Base-by-base conservation (phyloP, 1,140 invertebrate species). In the Araneus ventricosus region DNA sequence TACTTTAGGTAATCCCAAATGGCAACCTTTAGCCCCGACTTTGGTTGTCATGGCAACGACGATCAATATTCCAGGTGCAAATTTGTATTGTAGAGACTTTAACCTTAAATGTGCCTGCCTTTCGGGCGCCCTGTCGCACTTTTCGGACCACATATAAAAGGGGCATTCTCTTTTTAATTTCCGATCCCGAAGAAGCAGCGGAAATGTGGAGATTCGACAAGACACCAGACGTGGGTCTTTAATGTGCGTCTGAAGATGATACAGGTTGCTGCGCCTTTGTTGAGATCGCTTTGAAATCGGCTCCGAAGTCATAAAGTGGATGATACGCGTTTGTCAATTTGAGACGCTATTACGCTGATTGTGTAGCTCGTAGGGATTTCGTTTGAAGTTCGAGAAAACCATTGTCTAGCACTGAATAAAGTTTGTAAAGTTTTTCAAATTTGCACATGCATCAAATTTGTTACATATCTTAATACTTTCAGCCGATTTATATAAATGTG, bases 11-110 rank as follows among this genome's bases (percentile, higher is more conserved):
- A 92, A 92, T 92, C 91, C 91, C 91, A 92, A 92, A 87, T 87
- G 91, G 91, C 91, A 92, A 92, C 91, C 91, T 92, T 92, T 92
- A 92, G 91, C 91, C 80, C 91, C 75, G 91, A 92, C 91, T 92
- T 92, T 92, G 27, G 91, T 92, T 79, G 67, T 52, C 63, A 87
- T 87, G 41, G 52, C 82, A 79, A 92, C 91, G 67, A 70, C 91
- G 91, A 92, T 92, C 91, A 92, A 92, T 92, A 92, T 87, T 92
- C 84, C 82, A 92, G 91, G 91, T 92, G 91, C 85, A 92, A 92
- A 92, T 92, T 92, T 92, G 91, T 92, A 92, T 92, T 92, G 91
- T 92, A 41, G 85, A 80, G 91, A 87, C 84, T 92, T 92, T 92
- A 52, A 86, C 59, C 82, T 92, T 92, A 85, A 92, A 86, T 59